Percentiles rank a stretch among this genome's conserved stretches.
These are phyloP conservation scores for Spilosoma lubricipeda DNA, from an alignment of 2,888 invertebrate species.

Conservation along the genomic window DNA sequence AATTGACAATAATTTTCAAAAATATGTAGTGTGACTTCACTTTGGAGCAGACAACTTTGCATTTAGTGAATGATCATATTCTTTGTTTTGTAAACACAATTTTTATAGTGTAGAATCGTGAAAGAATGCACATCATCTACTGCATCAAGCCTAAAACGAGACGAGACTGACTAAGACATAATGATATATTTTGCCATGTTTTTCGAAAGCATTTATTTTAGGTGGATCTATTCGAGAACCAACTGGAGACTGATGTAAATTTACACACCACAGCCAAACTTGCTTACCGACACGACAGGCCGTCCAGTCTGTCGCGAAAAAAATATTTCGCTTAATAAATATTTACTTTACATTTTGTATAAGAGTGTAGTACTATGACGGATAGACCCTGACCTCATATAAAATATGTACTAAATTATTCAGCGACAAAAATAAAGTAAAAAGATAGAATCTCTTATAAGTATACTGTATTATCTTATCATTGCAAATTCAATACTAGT, in stretches of 20 bases:
- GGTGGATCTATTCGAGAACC: not conserved
- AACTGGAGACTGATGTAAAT: not conserved
- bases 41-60: too few relatives aligned
- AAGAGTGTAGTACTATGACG: slow-evolving; percentile 27
- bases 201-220: not conserved
- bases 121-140: not conserved
- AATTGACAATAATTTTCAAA: too few relatives aligned
- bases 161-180: too few relatives aligned
- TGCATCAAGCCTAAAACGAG: too few relatives aligned
- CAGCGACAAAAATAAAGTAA: slow-evolving; percentile 15
- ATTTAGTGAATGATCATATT: too few relatives aligned
- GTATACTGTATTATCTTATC: slow-evolving; percentile 4
- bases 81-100: not conserved
- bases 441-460: not conserved
- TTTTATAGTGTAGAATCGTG: too few relatives aligned
- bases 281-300: not conserved
- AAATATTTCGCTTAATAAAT: not conserved
- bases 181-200: not conserved
- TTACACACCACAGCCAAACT: not conserved
- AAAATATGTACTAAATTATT: slow-evolving; percentile 38
- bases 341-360: slow-evolving; percentile 3
- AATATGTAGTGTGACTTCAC: too few relatives aligned
- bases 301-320: not conserved
- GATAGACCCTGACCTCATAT: slow-evolving; percentile 31
- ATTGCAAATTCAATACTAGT: slow-evolving; percentile 8